Evolutionary conservation across 2,888 invertebrate species (phyloP), one percentile per base, ranked within the genome.

Genomic region (Tetanocera ferruginea): DNA sequence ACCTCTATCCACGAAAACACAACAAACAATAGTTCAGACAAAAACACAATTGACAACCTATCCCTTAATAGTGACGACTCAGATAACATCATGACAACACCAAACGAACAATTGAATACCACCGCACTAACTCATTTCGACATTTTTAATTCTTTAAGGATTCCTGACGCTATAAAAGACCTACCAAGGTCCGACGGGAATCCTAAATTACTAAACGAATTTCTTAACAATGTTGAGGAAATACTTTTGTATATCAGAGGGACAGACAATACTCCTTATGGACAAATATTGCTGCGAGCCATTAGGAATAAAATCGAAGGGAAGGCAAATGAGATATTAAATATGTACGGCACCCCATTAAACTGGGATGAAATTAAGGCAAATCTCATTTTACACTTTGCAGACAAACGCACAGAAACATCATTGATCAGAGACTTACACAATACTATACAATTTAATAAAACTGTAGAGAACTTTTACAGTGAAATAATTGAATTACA

Each of bases 81-180:
- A 37, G 8, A 37, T 8, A 37, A 37, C 37, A 37, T 8, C 37
- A 37, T 37, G 37, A 6, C 37, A 37, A 37, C 37, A 37, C 37
- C 37, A n/a, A n/a, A n/a, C n/a, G n/a, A n/a, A n/a, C n/a, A n/a
- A n/a, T n/a, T 37, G 37, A 37, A 37, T 37, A 37, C 4, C 8
- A 37, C 37, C 5, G 37, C 37, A 37, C 37, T 8, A 6, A 37
- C 37, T 37, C 37, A 37, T 37, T 37, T 37, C 4, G 52, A 52
- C 19, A 52, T 52, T 19, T 52, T 52, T n/a, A 19, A 52, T 52
- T 19, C 17, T 52, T n/a, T 52, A 17, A n/a, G 52, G 17, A 77
- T 82, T 17, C 81, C 81, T 0, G 81, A 82, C 57, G 81, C 78
- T 14, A 80, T 81, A 14, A 82, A 82, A 49, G 79, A 83, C 52